Evolutionary conservation across 2,113 vertebrate species (phyloP), one percentile per base, ranked within the genome.

Genomic region (Eulemur macaco): DNA sequence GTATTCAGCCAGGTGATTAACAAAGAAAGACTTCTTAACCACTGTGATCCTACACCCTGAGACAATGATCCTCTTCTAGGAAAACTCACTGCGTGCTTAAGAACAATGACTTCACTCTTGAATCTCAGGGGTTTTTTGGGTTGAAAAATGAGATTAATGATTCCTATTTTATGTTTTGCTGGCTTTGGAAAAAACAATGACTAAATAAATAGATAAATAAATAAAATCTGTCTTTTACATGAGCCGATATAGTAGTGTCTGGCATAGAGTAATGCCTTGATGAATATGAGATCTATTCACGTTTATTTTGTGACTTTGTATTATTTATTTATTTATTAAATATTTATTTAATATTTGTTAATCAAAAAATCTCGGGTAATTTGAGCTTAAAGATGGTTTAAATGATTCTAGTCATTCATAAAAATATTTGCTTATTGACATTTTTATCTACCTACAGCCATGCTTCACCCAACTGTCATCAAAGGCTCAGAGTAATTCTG

Each of bases 41-140:
- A 42, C 13, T 8, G 1, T 7, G 3, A 1, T 9, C 31, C 63
- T 25, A 8, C 11, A 13, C 8, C 50, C 31, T 3, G 11, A 42
- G n/a, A 54, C 1, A 27, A 1, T 1, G 8, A 23, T 12, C 10
- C 8, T n/a, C 12, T 64, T 18, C 14, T 69, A 3, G 15, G 20
- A 58, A 82, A 94, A 27, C 8, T 27, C 42, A 6, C 2, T 86
- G 8, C 2, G 0, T 12, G 7, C 9, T 42, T 42, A 47, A 27
- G 9, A 37, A 54, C 5, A 54, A 18, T 37, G 50, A 39, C n/a
- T 56, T 68, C 20, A 13, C 2, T 8, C 14, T 92, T 54, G 66
- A 84, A 56, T 20, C 54, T 69, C 8, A 58, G 25, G 58, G 25
- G 58, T 8, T 54, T 78, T 73, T 60, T 73, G 68, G 27, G 34